These are phyloP conservation scores for Odontothrips loti DNA, from an alignment of 2,888 invertebrate genomes.

Conservation along the genomic window DNA sequence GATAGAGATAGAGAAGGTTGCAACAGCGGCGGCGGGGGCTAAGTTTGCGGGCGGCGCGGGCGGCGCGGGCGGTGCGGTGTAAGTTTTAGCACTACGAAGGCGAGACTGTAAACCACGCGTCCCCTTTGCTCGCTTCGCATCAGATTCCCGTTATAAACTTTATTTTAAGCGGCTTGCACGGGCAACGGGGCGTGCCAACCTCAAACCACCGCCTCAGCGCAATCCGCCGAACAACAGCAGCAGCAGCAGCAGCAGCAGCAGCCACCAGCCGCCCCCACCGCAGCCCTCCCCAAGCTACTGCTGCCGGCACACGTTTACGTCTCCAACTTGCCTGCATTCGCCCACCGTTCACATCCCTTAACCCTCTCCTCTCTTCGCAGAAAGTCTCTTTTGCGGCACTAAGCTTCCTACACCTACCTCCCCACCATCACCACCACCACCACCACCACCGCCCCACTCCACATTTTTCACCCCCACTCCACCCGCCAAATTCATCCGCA, in stretches of 20 bases:
- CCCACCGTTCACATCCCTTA: no score
- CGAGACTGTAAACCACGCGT: not conserved
- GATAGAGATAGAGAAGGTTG: no score
- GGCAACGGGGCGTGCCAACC: not conserved
- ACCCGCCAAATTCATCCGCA: not conserved
- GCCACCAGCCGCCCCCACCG: not conserved
- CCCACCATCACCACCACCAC: no score
- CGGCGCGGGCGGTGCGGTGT: not conserved
- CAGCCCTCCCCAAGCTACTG: not conserved
- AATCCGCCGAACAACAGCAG: no score
- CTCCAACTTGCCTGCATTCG: no score
- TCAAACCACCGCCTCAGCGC: not conserved
- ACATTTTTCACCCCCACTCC: no score
- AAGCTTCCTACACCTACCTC: no score
- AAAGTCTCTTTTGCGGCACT: no score
- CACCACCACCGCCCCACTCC: no score
- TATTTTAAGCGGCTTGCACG: constrained; percentile 1
- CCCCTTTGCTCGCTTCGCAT: not conserved
- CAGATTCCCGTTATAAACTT: constrained; percentile 4
- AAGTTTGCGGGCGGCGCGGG: not conserved
- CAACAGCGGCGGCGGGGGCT: not conserved
- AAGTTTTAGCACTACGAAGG: not conserved
- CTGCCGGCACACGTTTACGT: no score
- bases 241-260: no score
- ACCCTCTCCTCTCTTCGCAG: no score